Evolutionary conservation across 2,888 invertebrate genomes (phyloP).

Genomic region (Sphecodes monilicornis): DNA sequence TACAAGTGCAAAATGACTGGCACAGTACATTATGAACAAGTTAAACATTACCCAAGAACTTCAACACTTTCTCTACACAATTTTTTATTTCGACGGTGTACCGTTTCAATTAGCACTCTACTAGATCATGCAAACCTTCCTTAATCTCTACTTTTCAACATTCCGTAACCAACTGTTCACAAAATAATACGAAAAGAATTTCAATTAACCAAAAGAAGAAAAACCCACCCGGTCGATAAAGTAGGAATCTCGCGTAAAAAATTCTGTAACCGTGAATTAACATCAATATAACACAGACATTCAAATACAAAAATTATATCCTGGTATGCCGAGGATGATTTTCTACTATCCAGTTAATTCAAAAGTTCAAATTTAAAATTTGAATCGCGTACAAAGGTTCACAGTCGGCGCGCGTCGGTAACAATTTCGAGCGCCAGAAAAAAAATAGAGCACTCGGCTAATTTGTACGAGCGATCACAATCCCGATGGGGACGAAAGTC

Average conservation of each 20-base stretch:
- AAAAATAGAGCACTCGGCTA: not conserved
- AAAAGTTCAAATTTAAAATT: too few relatives aligned
- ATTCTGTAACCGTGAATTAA: not conserved
- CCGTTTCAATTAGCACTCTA: not conserved
- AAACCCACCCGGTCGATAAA: not conserved
- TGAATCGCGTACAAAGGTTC: not conserved
- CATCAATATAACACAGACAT: too few relatives aligned
- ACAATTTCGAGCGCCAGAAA: not conserved
- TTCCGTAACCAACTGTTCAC: not conserved
- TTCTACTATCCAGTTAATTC: not conserved
- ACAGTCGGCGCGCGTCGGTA: not conserved
- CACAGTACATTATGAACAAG: not conserved
- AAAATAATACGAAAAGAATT: not conserved
- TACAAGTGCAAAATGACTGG: not conserved
- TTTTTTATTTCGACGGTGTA: not conserved
- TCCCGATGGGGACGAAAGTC: constrained; percentile 38
- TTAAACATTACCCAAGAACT: not conserved
- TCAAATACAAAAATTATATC: too few relatives aligned
- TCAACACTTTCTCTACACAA: not conserved
- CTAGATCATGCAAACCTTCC: not conserved
- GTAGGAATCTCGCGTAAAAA: not conserved
- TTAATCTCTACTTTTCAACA: not conserved
- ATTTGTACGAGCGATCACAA: not conserved
- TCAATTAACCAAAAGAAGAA: not conserved
- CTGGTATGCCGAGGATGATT: not conserved